These are phyloP conservation scores for Coilia nasus DNA, from an alignment of 2,797 vertebrate genomes.

Conservation along the genomic window DNA sequence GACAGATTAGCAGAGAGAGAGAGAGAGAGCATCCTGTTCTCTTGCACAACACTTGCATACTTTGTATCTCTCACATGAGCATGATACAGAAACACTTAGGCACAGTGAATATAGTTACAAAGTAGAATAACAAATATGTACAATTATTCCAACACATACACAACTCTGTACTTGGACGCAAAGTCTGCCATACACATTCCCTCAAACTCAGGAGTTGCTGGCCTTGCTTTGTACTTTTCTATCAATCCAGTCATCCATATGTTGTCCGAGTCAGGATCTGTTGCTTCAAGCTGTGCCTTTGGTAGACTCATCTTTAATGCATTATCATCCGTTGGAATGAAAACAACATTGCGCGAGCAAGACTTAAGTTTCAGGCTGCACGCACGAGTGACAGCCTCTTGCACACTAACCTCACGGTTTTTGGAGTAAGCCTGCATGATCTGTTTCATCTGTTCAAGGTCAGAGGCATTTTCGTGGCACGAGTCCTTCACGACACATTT, in stretches of 20 bases:
- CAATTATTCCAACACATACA: too few species aligned
- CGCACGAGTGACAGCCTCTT: slow-evolving; percentile 10
- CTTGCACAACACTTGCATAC: too few species aligned
- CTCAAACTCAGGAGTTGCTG: slow-evolving; percentile 14
- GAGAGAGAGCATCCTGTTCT: too few species aligned
- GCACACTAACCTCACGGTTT: slow-evolving; percentile 30
- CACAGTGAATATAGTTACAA: too few species aligned
- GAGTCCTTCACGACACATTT: slow-evolving; percentile 24
- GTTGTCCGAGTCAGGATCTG: slow-evolving; percentile 25
- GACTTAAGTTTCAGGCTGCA: slow-evolving; percentile 41
- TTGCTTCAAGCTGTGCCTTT: background rate
- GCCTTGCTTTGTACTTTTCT: slow-evolving; percentile 38
- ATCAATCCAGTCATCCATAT: slow-evolving; percentile 8
- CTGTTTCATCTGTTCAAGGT: slow-evolving; percentile 29
- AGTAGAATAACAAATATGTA: too few species aligned
- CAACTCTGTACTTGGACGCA: slow-evolving; percentile 20
- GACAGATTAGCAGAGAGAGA: too few species aligned
- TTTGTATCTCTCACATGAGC: too few species aligned
- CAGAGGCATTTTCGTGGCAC: background rate
- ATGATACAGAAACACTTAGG: too few species aligned
- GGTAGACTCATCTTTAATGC: slow-evolving; percentile 41
- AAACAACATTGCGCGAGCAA: slow-evolving; percentile 31
- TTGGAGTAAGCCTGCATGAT: slow-evolving; percentile 32
- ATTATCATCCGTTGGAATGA: slow-evolving; percentile 35
- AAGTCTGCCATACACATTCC: slow-evolving; percentile 30